Conservation (phyloP, 2,888 invertebrate genomes). For the Melanargia galathea region DNA sequence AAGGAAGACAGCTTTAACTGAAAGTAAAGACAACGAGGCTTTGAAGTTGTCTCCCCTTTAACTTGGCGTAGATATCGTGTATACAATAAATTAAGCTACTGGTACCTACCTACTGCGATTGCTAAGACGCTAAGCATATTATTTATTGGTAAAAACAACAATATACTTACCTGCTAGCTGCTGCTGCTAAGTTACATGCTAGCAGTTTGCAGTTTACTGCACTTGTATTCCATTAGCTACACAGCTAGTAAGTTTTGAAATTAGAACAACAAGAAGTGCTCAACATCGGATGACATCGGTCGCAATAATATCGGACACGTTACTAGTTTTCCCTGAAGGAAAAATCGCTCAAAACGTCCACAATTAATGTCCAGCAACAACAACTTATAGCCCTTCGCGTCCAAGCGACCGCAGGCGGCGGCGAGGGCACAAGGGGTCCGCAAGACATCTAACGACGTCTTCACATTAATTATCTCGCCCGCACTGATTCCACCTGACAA, state of each 20-base stretch:
- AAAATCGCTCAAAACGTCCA: conserved; percentile 26
- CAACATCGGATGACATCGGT: not conserved
- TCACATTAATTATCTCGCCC: conserved; percentile 61
- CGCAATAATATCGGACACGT: not conserved
- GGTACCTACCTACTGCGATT: too few species aligned
- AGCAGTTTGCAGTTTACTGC: too few species aligned
- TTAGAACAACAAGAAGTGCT: too few species aligned
- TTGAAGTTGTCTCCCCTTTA: not conserved
- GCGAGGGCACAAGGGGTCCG: conserved; percentile 33
- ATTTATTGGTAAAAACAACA: too few species aligned
- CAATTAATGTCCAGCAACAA: conserved; percentile 32
- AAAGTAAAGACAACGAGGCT: not conserved
- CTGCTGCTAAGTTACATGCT: too few species aligned
- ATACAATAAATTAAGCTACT: too few species aligned
- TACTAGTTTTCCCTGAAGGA: conserved; percentile 12
- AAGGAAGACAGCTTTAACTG: not conserved
- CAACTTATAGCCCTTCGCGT: conserved; percentile 27
- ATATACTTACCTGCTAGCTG: too few species aligned
- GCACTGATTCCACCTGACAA: conserved; percentile 31
- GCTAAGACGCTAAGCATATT: too few species aligned
- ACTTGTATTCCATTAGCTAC: too few species aligned
- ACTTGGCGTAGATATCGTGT: not conserved
- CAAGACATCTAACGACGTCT: conserved; percentile 54
- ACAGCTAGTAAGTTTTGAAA: too few species aligned
- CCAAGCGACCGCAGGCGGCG: conserved; percentile 22